Evolutionary conservation across 1,140 invertebrate genomes (phyloP).

Genomic region (Trinorchestia longiramus): DNA sequence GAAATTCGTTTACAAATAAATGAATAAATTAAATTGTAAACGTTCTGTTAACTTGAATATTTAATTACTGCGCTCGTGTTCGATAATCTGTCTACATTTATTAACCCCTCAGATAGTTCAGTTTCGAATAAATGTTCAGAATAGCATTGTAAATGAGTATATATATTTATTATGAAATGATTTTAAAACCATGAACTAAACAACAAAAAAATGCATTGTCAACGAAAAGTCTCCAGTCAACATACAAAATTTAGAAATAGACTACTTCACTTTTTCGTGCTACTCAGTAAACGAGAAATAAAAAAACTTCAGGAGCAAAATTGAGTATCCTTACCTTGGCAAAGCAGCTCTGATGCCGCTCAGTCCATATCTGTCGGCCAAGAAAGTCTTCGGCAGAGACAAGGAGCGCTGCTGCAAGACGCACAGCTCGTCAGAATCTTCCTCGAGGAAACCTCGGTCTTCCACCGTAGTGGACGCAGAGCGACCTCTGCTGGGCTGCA

Average conservation of each 20-base stretch:
- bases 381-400: constrained; percentile 21
- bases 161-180: not conserved
- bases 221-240: not conserved
- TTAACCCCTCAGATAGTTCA: not conserved
- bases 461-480: constrained; percentile 20
- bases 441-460: not conserved
- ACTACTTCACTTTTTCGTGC: not conserved
- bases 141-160: not conserved
- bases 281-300: not conserved
- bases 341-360: constrained; percentile 37
- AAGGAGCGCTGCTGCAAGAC: constrained; percentile 21
- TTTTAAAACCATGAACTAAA: not conserved
- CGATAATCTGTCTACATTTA: not conserved
- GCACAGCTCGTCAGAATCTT: not conserved
- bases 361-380: constrained; percentile 42
- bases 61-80: not conserved
- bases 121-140: not conserved
- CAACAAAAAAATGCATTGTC: not conserved
- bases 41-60: not conserved
- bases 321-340: not conserved
- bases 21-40: not conserved
- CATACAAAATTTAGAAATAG: not conserved
- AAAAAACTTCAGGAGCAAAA: not conserved
- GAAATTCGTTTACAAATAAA: not conserved
- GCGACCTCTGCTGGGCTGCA: not conserved